phyloP scores from a whole-genome alignment of 2,113 vertebrate genomes.

The Heterochromis multidens region DNA sequence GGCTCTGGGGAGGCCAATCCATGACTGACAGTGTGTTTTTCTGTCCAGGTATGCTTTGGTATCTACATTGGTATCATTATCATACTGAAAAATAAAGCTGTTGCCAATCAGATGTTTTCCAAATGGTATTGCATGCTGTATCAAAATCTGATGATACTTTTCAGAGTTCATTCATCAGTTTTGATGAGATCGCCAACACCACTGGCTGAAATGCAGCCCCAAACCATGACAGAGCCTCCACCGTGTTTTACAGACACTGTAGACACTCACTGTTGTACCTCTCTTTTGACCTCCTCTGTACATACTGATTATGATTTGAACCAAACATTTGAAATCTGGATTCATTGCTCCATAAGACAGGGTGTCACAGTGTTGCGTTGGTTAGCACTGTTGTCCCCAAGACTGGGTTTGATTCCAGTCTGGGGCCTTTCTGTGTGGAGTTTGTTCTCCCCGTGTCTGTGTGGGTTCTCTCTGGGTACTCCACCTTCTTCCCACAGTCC shows the following conservation, averaged over 20 bases:
- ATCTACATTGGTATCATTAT: not conserved
- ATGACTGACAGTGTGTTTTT: too few relatives aligned
- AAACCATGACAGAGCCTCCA: not conserved
- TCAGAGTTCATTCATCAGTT: not conserved
- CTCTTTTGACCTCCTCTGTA: not conserved
- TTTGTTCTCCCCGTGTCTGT: not conserved
- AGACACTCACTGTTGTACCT: not conserved
- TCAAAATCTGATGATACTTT: not conserved
- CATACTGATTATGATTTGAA: not conserved
- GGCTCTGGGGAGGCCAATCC: not conserved
- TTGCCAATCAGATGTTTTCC: not conserved
- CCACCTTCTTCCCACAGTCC: not conserved
- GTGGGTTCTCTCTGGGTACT: not conserved
- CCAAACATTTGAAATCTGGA: not conserved
- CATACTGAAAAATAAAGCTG: not conserved
- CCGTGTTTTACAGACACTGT: not conserved
- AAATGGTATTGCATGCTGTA: not conserved
- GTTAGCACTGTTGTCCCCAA: not conserved
- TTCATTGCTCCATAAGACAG: not conserved
- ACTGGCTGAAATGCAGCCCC: not conserved
- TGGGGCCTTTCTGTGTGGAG: not conserved
- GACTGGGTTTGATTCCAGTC: not conserved
- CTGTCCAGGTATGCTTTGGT: too few relatives aligned
- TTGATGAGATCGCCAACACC: not conserved
- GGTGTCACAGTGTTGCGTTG: accelerated